Evolutionary conservation across 2,113 vertebrate genomes (phyloP), one percentile per base, ranked within the genome.

Genomic region (Ceyx melanurus): DNA sequence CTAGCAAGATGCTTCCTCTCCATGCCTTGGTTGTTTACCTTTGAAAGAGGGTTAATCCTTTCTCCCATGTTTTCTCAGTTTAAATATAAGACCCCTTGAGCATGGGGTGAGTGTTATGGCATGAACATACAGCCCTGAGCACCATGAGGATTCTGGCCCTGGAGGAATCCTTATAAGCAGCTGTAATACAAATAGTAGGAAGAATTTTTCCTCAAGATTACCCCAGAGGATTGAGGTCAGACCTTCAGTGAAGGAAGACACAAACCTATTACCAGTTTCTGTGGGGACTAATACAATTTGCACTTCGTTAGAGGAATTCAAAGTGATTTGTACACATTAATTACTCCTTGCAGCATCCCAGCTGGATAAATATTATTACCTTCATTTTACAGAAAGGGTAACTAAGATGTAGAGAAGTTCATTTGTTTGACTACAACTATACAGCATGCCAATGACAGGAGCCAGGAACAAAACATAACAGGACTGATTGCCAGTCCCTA

Each of bases 311-410:
- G 82, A 95, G 88, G 79, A 95, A 96, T 86, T 94, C 90, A 81
- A 77, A 94, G 92, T 92, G 75, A 95, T 95, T 95, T 91, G 88
- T 96, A 95, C 93, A 77, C 90, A 91, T 95, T 96, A 96, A 95
- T 96, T 95, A 96, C 94, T 95, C 88, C 92, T 95, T 88, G 90
- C 88, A 93, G 93, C 86, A 94, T 96, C 94, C 90, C 94, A 93
- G 92, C 80, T 96, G 86, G 93, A 96, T 90, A 96, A 96, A 96
- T 96, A 96, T 96, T 92, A 91, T 92, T 95, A 94, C 85, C 91
- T 94, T 77, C 78, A 67, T 93, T 92, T 95, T 93, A 92, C 58
- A 93, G 94, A 93, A 89, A 89, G 67, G 81, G 72, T 94, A 95
- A 94, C 83, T 93, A 92, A 94, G 82, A 95, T 66, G 78, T 92